Evolutionary conservation across 2,888 invertebrate genomes (phyloP).

Genomic region (Steinernema scapterisci): DNA sequence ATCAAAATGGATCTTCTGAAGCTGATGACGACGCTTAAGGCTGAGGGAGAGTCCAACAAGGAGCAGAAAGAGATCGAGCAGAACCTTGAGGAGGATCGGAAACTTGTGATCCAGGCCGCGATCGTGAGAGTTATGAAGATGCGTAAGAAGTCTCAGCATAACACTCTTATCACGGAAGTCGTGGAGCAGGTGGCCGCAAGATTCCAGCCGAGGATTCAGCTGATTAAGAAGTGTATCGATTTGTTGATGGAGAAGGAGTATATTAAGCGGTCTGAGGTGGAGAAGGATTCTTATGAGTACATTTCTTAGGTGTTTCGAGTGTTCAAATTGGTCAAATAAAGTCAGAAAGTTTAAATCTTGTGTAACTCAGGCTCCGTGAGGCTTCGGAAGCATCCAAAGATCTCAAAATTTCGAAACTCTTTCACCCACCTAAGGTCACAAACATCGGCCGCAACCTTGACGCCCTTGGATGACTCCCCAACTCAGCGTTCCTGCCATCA

Average conservation of each 20-base stretch:
- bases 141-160: conserved; percentile 83
- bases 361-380: too few species aligned
- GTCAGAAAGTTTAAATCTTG: too few species aligned
- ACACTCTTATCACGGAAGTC: conserved; percentile 92
- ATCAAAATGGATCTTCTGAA: conserved; percentile 3
- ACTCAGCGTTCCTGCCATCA: too few species aligned
- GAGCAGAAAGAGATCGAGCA: conserved; percentile 98
- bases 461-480: too few species aligned
- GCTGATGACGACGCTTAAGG: conserved; percentile 70
- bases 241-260: conserved; percentile 99
- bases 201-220: conserved; percentile 83
- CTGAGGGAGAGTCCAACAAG: conserved; percentile 73
- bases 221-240: conserved; percentile 93
- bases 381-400: too few species aligned
- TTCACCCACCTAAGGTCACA: too few species aligned
- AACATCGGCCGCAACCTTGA: too few species aligned
- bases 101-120: conserved; percentile 81
- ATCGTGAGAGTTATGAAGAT: conserved; percentile 86
- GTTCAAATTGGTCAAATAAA: too few species aligned
- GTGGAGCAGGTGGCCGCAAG: conserved; percentile 89
- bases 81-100: conserved; percentile 97
- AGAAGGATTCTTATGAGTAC: conserved; percentile 98
- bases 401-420: too few species aligned
- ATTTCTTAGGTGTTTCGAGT: conserved; percentile 77
- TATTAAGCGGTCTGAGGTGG: conserved; percentile 90